Base-by-base conservation (phyloP, 2,797 vertebrate genomes). In the Serranus cabrilla region DNA sequence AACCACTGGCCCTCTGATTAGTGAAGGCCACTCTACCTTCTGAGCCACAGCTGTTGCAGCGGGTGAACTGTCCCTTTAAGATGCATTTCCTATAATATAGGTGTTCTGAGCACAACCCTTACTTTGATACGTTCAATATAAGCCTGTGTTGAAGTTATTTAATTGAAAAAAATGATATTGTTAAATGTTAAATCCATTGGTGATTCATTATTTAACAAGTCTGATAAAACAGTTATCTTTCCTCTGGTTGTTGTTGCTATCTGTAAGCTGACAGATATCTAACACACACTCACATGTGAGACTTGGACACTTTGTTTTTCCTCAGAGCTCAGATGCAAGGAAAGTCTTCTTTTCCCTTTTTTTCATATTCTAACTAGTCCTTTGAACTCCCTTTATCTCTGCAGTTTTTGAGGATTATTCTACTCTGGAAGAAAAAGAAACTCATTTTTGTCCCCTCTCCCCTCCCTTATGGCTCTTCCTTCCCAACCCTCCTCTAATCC, bases 361-460 rank as follows among this genome's bases (percentile, higher is more conserved):
- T 71, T 56, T 37, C 43, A 65, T 65, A 61, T 72, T 90, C 64
- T 75, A 78, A 78, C 77, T 65, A 71, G 57, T 83, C 65, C 83
- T 90, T 90, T 91, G 79, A 92, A 90, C 89, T 88, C 57, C 46
- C 20, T 85, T 87, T 88, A 92, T 92, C 87, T 56, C 59, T 79
- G 65, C 78, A 87, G 73, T 92, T 91, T 91, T 72, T 49, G 52
- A 56, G 86, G 88, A 91, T 92, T 91, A 92, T 86, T 89, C 80
- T 61, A 73, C 76, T 84, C 81, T 60, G 80, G 81, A 78, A 90
- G 73, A 87, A 89, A 89, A 88, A 68, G 56, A 74, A 83, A 87
- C 71, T 78, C 16, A 78, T 76, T 89, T 83, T 81, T 77, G 74
- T 87, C 68, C 67, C 63, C 47, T 78, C 68, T 74, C 61, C 60